Conservation (phyloP, 2,888 invertebrate genomes). For the Odontomyia ornata region DNA sequence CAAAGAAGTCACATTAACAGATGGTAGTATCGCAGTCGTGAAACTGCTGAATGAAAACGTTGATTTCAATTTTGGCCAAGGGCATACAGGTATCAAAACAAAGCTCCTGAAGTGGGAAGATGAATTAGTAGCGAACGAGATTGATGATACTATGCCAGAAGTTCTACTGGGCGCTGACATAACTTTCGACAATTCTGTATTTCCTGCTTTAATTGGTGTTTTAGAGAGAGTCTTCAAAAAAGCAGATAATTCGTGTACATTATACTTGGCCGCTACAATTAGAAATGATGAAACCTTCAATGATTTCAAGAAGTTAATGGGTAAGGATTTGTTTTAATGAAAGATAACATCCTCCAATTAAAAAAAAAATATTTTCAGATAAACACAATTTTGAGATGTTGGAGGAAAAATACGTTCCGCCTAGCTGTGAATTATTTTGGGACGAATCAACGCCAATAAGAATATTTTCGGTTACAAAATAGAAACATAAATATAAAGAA, state of each 20-base stretch:
- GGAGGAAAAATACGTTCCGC: conserved; percentile 9
- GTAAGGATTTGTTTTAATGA: conserved; percentile 59
- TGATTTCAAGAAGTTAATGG: conserved; percentile 67
- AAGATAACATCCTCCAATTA: not conserved
- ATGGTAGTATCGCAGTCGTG: conserved; percentile 75
- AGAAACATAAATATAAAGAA: too few relatives aligned
- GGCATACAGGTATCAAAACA: not conserved
- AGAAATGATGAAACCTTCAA: conserved; percentile 72
- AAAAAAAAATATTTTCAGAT: conserved; percentile 5
- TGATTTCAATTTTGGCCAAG: conserved; percentile 66
- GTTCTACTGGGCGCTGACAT: conserved; percentile 70
- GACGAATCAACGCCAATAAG: conserved; percentile 38
- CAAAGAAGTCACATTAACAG: conserved; percentile 70
- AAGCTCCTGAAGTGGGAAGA: conserved; percentile 66
- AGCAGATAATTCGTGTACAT: conserved; percentile 56
- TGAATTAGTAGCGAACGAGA: conserved; percentile 56
- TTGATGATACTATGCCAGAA: conserved; percentile 60
- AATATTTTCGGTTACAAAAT: conserved; percentile 24
- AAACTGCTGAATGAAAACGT: conserved; percentile 72
- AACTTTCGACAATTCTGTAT: conserved; percentile 69
- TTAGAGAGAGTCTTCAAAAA: conserved; percentile 63
- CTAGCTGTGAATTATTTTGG: conserved; percentile 24
- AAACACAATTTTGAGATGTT: not conserved
- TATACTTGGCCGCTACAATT: conserved; percentile 70
- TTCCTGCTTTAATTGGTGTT: conserved; percentile 64